phyloP scores from a whole-genome alignment of 2,888 invertebrate genomes.

The Orchesellides sinensis region DNA sequence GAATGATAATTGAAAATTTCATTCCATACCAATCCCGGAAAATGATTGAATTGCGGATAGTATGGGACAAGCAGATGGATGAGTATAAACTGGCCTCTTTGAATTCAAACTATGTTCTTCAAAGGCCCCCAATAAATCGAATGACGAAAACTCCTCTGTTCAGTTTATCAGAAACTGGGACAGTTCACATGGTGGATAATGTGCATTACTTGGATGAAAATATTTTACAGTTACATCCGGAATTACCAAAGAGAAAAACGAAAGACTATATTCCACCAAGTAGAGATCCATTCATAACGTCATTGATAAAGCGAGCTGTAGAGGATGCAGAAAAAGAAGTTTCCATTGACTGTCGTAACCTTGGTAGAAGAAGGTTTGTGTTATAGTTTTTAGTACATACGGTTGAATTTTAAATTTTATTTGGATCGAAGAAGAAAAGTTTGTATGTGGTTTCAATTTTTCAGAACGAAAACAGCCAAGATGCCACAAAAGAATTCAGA shows the following conservation, averaged over 20 bases:
- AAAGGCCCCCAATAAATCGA: constrained; percentile 70
- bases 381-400: constrained; percentile 13
- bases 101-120: constrained; percentile 63
- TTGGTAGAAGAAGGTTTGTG: constrained; percentile 63
- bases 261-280: constrained; percentile 70
- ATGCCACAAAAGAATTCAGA: constrained; percentile 61
- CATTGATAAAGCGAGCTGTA: constrained; percentile 70
- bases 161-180: constrained; percentile 66
- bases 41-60: constrained; percentile 69
- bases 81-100: constrained; percentile 68
- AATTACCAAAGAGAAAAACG: constrained; percentile 66
- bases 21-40: constrained; percentile 82
- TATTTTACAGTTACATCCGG: constrained; percentile 72
- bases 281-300: constrained; percentile 71
- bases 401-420: not conserved
- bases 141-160: constrained; percentile 70
- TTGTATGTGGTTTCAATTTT: not conserved
- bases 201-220: constrained; percentile 73
- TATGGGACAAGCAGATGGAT: constrained; percentile 69
- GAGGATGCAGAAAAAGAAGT: constrained; percentile 72
- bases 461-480: constrained; percentile 66
- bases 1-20: constrained; percentile 92
- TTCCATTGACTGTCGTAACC: constrained; percentile 68
- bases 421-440: not conserved
- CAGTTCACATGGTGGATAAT: constrained; percentile 69